phyloP scores from a whole-genome alignment of 2,888 invertebrate species.

The Amphiduros pacificus region DNA sequence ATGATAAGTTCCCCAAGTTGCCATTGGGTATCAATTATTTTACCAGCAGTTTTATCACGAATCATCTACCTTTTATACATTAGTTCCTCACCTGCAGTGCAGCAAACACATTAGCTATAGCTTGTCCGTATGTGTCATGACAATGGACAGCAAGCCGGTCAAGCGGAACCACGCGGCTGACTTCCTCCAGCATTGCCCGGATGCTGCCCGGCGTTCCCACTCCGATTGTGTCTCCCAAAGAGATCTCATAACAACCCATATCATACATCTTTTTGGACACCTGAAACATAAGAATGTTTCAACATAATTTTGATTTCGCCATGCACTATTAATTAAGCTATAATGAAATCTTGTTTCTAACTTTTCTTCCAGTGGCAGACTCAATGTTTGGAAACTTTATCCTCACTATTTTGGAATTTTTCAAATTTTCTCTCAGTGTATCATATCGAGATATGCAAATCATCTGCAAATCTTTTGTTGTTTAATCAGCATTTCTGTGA shows the following conservation, averaged over 20 bases:
- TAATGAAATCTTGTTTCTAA: no score
- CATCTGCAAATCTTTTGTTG: no score
- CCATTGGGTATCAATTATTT: neutral
- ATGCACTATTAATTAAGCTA: no score
- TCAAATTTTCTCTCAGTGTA: no score
- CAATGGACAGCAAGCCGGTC: constrained; percentile 86
- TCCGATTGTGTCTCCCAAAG: constrained; percentile 96
- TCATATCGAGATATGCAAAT: no score
- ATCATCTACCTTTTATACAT: neutral
- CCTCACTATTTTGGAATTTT: no score
- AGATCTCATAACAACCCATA: constrained; percentile 94
- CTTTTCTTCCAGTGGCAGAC: no score
- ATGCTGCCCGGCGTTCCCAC: constrained; percentile 76
- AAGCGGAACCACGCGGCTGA: constrained; percentile 66
- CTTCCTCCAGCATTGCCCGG: constrained; percentile 74
- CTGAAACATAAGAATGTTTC: no score
- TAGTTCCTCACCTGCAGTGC: constrained; percentile 73
- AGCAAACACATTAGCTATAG: constrained; percentile 86
- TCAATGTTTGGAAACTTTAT: no score
- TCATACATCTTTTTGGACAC: constrained; percentile 71
- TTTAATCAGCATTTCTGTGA: no score
- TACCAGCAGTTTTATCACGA: neutral
- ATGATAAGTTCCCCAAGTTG: no score
- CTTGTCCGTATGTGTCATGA: constrained; percentile 98
- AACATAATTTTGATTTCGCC: no score